Evolutionary conservation across 2,888 invertebrate genomes (phyloP).

Genomic region (Macropis europaea): DNA sequence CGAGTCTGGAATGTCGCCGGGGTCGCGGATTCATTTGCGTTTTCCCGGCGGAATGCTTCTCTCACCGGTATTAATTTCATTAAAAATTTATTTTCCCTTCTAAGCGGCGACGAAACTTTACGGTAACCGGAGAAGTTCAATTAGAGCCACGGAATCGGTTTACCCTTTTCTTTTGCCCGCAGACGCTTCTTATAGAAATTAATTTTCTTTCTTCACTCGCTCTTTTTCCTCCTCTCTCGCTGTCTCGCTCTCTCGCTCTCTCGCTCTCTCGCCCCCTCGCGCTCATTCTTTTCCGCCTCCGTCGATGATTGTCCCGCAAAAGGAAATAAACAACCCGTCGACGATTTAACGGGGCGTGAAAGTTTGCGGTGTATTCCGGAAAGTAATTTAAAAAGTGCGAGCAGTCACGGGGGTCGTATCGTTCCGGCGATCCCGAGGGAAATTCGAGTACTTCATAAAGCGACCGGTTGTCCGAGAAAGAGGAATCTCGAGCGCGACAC

Average conservation of each 20-base stretch:
- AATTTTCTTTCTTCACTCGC: background rate
- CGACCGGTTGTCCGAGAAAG: slow-evolving; percentile 23
- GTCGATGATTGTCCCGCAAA: background rate
- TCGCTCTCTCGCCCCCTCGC: background rate
- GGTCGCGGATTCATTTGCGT: slow-evolving; percentile 44
- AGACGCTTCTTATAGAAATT: slow-evolving; percentile 12
- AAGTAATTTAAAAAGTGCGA: slow-evolving; percentile 41
- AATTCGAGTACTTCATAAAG: slow-evolving; percentile 46
- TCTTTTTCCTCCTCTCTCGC: background rate
- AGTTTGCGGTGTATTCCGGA: slow-evolving; percentile 4
- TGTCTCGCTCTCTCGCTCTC: background rate
- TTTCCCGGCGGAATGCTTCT: slow-evolving; percentile 19
- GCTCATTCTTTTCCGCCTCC: background rate
- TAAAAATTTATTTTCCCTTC: slow-evolving; percentile 37
- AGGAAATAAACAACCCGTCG: slow-evolving; percentile 11
- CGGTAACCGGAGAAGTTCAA: slow-evolving; percentile 15
- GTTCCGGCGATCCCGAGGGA: slow-evolving; percentile 47
- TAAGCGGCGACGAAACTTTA: slow-evolving; percentile 22
- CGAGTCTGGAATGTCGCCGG: background rate
- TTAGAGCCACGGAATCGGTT: slow-evolving; percentile 11
- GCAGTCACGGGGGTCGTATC: slow-evolving; percentile 25
- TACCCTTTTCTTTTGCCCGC: background rate
- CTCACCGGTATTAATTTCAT: slow-evolving; percentile 44
- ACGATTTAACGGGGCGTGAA: slow-evolving; percentile 11
- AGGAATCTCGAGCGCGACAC: slow-evolving; percentile 19